Evolutionary conservation across 2,888 invertebrate genomes (phyloP).

Genomic region (Tribolium freemani): DNA sequence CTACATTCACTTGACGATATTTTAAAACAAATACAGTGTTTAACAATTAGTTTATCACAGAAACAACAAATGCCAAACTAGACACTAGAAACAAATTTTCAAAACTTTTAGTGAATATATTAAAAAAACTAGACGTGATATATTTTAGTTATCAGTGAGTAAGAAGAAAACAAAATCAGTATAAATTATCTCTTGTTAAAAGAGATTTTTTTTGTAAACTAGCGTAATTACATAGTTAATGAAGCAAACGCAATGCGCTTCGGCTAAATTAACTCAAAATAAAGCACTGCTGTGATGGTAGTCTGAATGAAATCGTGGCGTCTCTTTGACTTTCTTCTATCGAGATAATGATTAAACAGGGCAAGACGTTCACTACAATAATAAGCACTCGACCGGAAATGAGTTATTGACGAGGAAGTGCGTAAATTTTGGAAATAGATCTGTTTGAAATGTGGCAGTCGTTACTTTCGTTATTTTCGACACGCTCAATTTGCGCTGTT

Average conservation of each 20-base stretch:
- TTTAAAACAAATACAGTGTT: too few relatives aligned
- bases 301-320: slow-evolving; percentile 2
- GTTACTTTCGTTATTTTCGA: slow-evolving; percentile 30
- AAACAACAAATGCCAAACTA: too few relatives aligned
- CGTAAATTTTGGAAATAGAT: neutral
- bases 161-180: too few relatives aligned
- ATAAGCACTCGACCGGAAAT: slow-evolving; percentile 19
- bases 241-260: too few relatives aligned
- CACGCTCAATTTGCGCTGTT: slow-evolving; percentile 24
- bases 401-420: slow-evolving; percentile 5
- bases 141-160: too few relatives aligned
- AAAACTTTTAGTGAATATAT: too few relatives aligned
- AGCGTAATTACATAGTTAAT: neutral
- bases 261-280: slow-evolving; percentile 9
- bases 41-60: too few relatives aligned
- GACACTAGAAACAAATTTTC: too few relatives aligned
- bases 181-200: too few relatives aligned
- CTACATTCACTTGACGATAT: too few relatives aligned
- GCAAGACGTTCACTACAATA: neutral
- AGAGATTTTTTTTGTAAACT: too few relatives aligned
- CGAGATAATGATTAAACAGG: slow-evolving; percentile 5
- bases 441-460: slow-evolving; percentile 2
- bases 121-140: too few relatives aligned
- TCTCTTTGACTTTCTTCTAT: slow-evolving; percentile 18
- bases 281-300: neutral